phyloP scores from a whole-genome alignment of 2,888 invertebrate species.

The Nasonovia ribisnigri region DNA sequence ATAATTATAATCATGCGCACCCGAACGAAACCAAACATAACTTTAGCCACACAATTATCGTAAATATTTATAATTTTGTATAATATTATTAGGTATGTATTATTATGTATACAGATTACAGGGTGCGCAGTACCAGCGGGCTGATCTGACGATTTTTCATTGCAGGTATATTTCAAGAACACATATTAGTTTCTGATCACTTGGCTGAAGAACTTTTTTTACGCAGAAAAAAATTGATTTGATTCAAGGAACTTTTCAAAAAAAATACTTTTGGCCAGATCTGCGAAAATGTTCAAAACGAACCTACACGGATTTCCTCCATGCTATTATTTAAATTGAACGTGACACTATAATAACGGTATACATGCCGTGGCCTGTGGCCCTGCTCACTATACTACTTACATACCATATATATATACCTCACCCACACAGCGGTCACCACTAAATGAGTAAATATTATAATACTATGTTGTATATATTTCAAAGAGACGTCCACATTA shows the following conservation, averaged over 20 bases:
- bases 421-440: background rate
- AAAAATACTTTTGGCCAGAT: background rate
- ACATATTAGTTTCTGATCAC: background rate
- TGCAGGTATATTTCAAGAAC: background rate
- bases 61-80: background rate
- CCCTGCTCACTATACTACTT: background rate
- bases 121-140: background rate
- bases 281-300: background rate
- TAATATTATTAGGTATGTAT: background rate
- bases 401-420: background rate
- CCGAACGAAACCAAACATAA: background rate
- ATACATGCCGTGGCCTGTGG: background rate
- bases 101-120: background rate
- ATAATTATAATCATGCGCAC: background rate
- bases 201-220: background rate
- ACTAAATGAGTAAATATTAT: background rate
- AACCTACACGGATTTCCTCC: background rate
- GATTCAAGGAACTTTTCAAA: background rate
- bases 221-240: background rate
- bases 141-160: background rate
- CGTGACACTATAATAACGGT: background rate
- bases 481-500: background rate
- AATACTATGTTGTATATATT: background rate
- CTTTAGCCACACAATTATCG: background rate
- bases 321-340: background rate